A percentile compares a stretch with the other conserved stretches of the same genome.
Conservation (phyloP, 1,140 invertebrate genomes). For the Theocolax elegans region DNA sequence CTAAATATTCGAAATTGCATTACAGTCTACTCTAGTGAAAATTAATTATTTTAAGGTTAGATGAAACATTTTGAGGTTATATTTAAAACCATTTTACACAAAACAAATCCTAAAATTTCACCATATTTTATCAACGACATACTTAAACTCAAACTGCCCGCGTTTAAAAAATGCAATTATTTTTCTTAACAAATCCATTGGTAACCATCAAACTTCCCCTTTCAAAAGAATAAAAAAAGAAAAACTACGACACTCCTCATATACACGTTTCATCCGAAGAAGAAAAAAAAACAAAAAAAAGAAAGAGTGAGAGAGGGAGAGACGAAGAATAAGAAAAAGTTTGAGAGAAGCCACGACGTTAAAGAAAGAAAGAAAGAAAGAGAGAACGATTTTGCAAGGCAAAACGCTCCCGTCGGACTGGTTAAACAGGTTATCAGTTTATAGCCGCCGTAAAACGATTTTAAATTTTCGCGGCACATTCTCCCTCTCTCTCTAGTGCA, state of each 20-base stretch:
- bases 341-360: conserved; percentile 44
- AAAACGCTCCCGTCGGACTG: conserved; percentile 56
- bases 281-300: conserved; percentile 44
- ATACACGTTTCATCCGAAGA: conserved; percentile 18
- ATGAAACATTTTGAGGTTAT: too few relatives aligned
- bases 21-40: too few relatives aligned
- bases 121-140: too few relatives aligned
- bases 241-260: conserved; percentile 7
- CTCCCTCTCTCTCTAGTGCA: conserved; percentile 44
- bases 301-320: conserved; percentile 43
- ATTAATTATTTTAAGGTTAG: too few relatives aligned
- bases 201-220: too few relatives aligned
- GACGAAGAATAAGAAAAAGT: conserved; percentile 42
- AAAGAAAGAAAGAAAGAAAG: conserved; percentile 50
- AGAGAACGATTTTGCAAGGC: conserved; percentile 57
- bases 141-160: too few relatives aligned
- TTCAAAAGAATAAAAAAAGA: background rate
- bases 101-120: too few relatives aligned
- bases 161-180: too few relatives aligned
- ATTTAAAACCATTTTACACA: too few relatives aligned
- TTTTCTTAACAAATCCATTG: too few relatives aligned
- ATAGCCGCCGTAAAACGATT: conserved; percentile 63
- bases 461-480: conserved; percentile 65
- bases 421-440: conserved; percentile 65
- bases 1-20: too few relatives aligned